Evolutionary conservation across 35 echinoderm and acorn worm species (phyloP).

Genomic region (Stichopus chloronotus): DNA sequence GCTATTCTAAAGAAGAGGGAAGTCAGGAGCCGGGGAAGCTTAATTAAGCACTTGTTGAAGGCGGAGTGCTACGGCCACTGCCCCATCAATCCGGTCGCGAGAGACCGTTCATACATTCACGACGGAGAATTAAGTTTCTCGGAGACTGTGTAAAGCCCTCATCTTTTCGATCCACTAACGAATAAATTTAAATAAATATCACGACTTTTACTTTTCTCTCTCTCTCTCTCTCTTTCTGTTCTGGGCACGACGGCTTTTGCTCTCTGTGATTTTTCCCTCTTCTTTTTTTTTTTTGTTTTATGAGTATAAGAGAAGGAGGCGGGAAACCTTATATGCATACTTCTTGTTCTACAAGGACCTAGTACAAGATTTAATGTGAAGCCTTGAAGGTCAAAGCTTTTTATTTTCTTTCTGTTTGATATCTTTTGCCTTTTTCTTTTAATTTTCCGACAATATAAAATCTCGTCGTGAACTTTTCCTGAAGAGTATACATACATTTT

Average conservation of each 20-base stretch:
- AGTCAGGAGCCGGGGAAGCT: conserved; percentile 2
- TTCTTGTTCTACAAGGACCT: conserved; percentile 47
- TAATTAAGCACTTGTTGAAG: conserved; percentile 57
- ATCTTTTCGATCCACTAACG: conserved; percentile 48
- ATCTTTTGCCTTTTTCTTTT: no score
- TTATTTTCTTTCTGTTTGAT: neutral
- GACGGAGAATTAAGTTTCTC: conserved; percentile 59
- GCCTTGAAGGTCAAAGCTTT: neutral
- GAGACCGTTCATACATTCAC: conserved; percentile 29
- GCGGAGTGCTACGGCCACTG: conserved; percentile 52
- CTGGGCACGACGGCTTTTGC: neutral
- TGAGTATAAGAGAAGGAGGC: conserved; percentile 28
- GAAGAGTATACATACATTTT: neutral
- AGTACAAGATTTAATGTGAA: neutral
- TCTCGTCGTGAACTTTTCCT: neutral
- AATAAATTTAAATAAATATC: conserved; percentile 63
- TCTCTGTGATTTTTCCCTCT: no score
- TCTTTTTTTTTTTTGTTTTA: neutral
- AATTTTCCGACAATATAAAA: no score
- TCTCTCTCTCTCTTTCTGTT: neutral
- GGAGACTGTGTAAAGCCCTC: conserved; percentile 48
- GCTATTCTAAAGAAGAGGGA: neutral
- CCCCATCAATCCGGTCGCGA: conserved; percentile 37
- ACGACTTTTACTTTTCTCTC: neutral
- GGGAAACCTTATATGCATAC: conserved; percentile 27